phyloP scores from a whole-genome alignment of 2,888 invertebrate genomes.

The Sipunculus nudus region DNA sequence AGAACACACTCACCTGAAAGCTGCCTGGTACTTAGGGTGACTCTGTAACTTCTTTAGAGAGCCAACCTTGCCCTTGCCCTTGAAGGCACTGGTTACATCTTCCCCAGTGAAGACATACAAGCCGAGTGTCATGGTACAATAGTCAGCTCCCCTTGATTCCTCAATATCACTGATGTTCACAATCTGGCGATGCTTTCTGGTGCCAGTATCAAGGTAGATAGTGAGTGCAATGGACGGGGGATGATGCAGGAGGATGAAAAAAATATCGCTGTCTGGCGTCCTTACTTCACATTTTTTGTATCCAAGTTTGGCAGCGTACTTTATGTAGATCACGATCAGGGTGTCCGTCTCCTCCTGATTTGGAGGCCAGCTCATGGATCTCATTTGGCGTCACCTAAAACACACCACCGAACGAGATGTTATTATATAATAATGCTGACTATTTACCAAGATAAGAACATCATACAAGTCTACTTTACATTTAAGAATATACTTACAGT shows the following conservation, averaged over 20 bases:
- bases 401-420: too few relatives aligned
- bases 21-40: conserved; percentile 2
- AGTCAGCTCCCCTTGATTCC: neutral
- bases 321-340: too few relatives aligned
- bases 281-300: conserved; percentile 20
- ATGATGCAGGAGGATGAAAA: conserved; percentile 15
- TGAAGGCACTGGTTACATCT: neutral
- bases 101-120: neutral
- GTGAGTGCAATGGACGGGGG: conserved; percentile 13
- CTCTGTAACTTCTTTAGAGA: conserved; percentile 4
- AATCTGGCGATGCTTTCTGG: conserved; percentile 1
- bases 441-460: too few relatives aligned
- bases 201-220: conserved; percentile 13
- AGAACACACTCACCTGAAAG: neutral
- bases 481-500: neutral
- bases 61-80: neutral
- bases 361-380: neutral
- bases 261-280: conserved; percentile 18
- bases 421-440: too few relatives aligned
- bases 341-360: too few relatives aligned
- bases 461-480: too few relatives aligned
- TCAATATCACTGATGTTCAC: neutral
- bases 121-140: neutral
- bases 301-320: conserved; percentile 14
- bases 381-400: conserved; percentile 1